Evolutionary conservation across 2,888 invertebrate genomes (phyloP), one percentile per base, ranked within the genome.

Genomic region (Cheilosia impressa): DNA sequence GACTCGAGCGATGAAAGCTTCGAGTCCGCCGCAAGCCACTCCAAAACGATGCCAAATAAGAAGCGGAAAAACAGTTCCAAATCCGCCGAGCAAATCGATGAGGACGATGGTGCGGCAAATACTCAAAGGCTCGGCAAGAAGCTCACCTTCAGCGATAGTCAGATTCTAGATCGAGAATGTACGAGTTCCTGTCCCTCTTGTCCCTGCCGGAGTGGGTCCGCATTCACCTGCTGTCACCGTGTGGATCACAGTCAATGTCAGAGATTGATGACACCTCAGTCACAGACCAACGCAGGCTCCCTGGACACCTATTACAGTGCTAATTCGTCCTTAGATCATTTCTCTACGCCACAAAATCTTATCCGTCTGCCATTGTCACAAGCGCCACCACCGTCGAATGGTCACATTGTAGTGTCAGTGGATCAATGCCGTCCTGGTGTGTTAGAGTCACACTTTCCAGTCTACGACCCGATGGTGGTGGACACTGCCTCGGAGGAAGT

Each of bases 31-130:
- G 90, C 90, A 19, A 87, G 92, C 91, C 15, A 93, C 92, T 88
- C 90, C 90, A 87, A 79, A 22, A 45, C 79, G 4, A 43, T 82
- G 9, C 63, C 82, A 7, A 76, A 69, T 34, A 82, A 82, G 19
- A 88, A 88, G 50, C 87, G 88, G 10, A 88, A 88, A 68, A 88
- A 87, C 84, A 91, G 92, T 73, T 94, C 93, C 79, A 94, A 93
- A 89, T 94, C 94, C 0, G 94, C 93, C 1, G 94, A 94, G 89
- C 94, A 94, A 87, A 91, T 94, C 77, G 94, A 94, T 2, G 94
- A 93, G 17, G 93, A 93, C 19, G 72, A 58, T 9, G 38, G 58
- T 3, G 41, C 55, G 1, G 90, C 91, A 72, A 87, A 91, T 91
- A 81, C 90, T 22, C 69, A 81, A 47, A 88, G 84, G 55, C 81